Conservation (phyloP, 2,113 vertebrate species). For the Ifrita kowaldi region DNA sequence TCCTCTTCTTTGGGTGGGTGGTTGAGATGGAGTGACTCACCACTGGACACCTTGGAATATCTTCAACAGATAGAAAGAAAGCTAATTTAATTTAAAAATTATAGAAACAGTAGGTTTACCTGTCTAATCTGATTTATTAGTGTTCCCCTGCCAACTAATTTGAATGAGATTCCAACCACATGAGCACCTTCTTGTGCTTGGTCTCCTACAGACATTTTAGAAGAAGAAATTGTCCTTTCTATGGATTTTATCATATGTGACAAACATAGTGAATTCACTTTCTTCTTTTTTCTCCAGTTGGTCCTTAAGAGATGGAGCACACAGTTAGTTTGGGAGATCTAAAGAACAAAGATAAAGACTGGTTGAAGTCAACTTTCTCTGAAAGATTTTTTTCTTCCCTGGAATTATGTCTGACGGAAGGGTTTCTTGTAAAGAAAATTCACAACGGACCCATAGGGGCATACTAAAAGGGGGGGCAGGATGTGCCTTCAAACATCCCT, state of each 20-base stretch:
- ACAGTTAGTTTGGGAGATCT: not conserved
- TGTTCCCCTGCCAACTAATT: not conserved
- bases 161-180: not conserved
- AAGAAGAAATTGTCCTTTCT: not conserved
- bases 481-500: not conserved
- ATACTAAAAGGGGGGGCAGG: not conserved
- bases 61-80: not conserved
- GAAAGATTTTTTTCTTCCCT: not conserved
- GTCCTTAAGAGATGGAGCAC: not conserved
- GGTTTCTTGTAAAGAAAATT: not conserved
- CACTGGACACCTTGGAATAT: not conserved
- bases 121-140: constrained; percentile 9
- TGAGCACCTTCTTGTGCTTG: not conserved
- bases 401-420: not conserved
- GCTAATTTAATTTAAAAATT: not conserved
- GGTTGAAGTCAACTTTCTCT: not conserved
- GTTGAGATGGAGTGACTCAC: not conserved
- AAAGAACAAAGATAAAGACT: not conserved
- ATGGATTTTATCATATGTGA: not conserved
- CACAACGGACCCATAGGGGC: not conserved
- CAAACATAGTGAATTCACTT: not conserved
- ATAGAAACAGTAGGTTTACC: not conserved
- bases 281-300: not conserved
- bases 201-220: not conserved
- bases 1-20: not conserved